Base-by-base conservation (phyloP, 2,113 vertebrate genomes). In the Shinisaurus crocodilurus region DNA sequence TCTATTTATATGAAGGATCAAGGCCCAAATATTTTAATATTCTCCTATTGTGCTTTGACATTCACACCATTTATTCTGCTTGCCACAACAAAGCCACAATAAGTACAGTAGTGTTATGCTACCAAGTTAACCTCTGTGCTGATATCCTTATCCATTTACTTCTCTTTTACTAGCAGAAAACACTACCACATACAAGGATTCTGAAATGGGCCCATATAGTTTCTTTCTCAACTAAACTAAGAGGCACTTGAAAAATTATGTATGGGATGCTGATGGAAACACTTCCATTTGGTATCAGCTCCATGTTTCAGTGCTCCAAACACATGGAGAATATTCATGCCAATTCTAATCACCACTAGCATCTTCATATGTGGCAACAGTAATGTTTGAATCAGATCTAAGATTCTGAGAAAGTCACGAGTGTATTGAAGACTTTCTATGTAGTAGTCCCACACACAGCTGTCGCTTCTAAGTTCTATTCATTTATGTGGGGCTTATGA, bases 1-100 rank as follows among this genome's bases (percentile, higher is more conserved):
- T 94, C 94, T 96, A 57, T 23, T 95, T 94, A 95, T 96, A 92
- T 93, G 88, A 88, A 93, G 91, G 94, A 94, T 91, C 93, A 95
- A 88, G 91, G 89, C 79, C 81, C 93, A 90, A 93, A 88, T 1
- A 65, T 93, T 85, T 95, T 86, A 95, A 93, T 93, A 70, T 40
- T 94, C 85, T 92, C 75, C 86, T 93, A 90, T 94, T 92, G 92
- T 93, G 90, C 88, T 79, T 0, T 95, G 94, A 96, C 93, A 95
- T 96, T 94, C 95, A 92, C 92, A 94, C 91, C 15, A 2, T 92
- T 84, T 91, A 94, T 94, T 95, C 91, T 95, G 81, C 88, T 95
- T 94, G 67, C 92, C 91, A 80, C 94, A 94, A 87, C 85, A 89
- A 81, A 91, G 74, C 57, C 93, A 76, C 90, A 94, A 92, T 93